Evolutionary conservation across 2,888 invertebrate genomes (phyloP), one percentile per base, ranked within the genome.

Genomic region (Octodonta nipae): DNA sequence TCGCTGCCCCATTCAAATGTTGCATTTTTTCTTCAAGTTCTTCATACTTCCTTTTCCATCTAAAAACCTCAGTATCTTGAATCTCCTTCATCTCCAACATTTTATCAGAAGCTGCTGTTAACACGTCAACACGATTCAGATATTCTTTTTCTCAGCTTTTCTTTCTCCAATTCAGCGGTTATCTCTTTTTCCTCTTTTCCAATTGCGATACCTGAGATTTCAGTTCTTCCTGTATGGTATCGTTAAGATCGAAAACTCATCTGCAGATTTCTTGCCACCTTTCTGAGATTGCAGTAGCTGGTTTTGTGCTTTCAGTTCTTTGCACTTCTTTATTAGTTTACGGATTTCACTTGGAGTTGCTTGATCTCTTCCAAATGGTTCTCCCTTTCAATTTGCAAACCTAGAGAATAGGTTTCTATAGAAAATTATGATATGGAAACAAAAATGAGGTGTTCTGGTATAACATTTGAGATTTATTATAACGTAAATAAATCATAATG

Each of bases 321-420:
- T 89, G 26, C 89, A 61, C 58, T 87, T 89, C 49, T 81, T 80
- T 45, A 89, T 64, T 42, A 86, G 69, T 62, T 85, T 88, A 2
- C 72, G 15, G 78, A 73, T 54, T 85, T 85, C 0, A 74, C 60
- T 55, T 82, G 78, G 37, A 71, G 63, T 15, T 71, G 63, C 40
- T 73, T 70, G 5, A 80, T 66, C 44, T 82, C 79, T 33, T 70
- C 66, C 35, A 68, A 63, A 12, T 78, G 56, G 26, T 63, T 61
- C 11, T 70, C 66, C 37, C 73, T 69, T 38, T 77, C 71, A 2
- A 63, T 55, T 45, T 72, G 68, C 4, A 81, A 60, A 17, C 11
- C 24, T 28, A n/a, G n/a, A n/a, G n/a, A n/a, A n/a, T n/a, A n/a
- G n/a, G n/a, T n/a, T n/a, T n/a, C n/a, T n/a, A n/a, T n/a, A n/a